phyloP scores from a whole-genome alignment of 2,888 invertebrate genomes.

The Deroplatys truncata region DNA sequence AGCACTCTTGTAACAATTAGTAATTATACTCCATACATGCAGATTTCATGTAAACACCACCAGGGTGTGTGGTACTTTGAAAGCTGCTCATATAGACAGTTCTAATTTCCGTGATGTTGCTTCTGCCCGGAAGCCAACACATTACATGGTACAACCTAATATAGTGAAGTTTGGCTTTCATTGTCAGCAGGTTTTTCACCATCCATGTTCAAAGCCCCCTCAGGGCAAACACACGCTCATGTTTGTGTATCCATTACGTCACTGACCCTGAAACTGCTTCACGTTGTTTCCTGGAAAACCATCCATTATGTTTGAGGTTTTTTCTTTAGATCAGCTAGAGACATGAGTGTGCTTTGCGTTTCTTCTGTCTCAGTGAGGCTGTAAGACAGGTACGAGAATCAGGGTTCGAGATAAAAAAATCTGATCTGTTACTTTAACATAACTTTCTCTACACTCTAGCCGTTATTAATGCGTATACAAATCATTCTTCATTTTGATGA shows the following conservation, averaged over 20 bases:
- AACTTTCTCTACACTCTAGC: no score
- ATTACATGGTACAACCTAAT: background rate
- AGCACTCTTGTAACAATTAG: no score
- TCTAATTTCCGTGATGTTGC: background rate
- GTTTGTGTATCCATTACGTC: background rate
- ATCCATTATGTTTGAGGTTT: background rate
- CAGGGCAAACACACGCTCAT: background rate
- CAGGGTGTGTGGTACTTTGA: no score
- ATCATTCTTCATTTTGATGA: no score
- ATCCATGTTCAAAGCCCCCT: background rate
- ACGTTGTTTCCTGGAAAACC: background rate
- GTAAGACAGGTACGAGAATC: no score
- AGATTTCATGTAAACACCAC: no score
- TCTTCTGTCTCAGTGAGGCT: no score
- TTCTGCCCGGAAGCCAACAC: background rate
- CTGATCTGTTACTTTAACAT: no score
- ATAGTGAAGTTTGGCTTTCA: background rate
- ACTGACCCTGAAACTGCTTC: background rate
- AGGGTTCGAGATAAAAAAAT: no score
- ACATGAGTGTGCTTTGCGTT: background rate
- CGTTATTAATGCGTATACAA: no score
- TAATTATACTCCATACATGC: no score
- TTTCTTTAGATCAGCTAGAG: background rate
- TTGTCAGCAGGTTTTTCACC: background rate
- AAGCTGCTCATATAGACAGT: no score